These are phyloP conservation scores for Amblyopsis hoosieri DNA, from an alignment of 2,797 vertebrate genomes.

Conservation along the genomic window DNA sequence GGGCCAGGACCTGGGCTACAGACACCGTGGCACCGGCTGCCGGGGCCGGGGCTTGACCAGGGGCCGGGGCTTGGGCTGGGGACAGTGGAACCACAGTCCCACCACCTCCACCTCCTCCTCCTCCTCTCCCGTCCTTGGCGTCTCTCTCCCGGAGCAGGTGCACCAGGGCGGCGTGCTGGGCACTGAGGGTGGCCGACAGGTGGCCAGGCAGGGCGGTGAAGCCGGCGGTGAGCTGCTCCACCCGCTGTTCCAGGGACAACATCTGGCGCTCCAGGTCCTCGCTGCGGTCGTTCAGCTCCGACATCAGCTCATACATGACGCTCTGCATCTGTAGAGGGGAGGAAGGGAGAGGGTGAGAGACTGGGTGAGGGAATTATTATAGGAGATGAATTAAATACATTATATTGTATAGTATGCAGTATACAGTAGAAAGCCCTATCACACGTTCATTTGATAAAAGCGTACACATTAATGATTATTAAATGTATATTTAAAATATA, in stretches of 20 bases:
- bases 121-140: constrained; percentile 53
- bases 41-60: constrained; percentile 23
- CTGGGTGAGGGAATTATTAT: too few species aligned
- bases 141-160: constrained; percentile 81
- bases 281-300: constrained; percentile 83
- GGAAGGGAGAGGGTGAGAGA: too few species aligned
- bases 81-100: constrained; percentile 59
- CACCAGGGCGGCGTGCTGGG: constrained; percentile 81
- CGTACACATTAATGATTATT: too few species aligned
- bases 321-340: constrained; percentile 77
- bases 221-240: constrained; percentile 82
- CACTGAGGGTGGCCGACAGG: constrained; percentile 79
- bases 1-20: constrained; percentile 54
- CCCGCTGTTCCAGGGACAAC: constrained; percentile 81
- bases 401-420: too few species aligned
- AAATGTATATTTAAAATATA: too few species aligned
- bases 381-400: too few species aligned
- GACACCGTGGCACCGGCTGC: constrained; percentile 35
- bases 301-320: constrained; percentile 86
- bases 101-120: constrained; percentile 33
- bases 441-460: too few species aligned
- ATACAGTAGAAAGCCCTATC: too few species aligned
- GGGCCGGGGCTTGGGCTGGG: constrained; percentile 49
- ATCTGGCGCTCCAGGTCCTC: constrained; percentile 86
- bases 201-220: constrained; percentile 81